A percentile compares a stretch with the other conserved stretches of the same genome.
These are phyloP conservation scores for Mus pahari DNA, from an alignment of 2,113 vertebrate species.

Conservation along the genomic window DNA sequence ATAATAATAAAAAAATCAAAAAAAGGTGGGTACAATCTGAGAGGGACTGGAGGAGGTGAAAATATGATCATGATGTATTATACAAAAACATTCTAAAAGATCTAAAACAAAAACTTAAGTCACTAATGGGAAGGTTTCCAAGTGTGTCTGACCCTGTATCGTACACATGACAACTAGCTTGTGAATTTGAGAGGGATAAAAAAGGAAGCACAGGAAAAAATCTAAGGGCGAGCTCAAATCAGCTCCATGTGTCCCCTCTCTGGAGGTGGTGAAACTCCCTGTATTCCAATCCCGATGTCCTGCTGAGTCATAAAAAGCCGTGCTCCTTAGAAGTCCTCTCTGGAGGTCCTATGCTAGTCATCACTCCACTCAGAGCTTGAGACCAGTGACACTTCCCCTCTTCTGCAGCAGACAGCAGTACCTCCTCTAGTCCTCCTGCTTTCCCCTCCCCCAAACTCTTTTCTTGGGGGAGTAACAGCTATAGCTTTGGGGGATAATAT, in stretches of 20 bases:
- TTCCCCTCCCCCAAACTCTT: background rate
- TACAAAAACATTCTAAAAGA: background rate
- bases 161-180: background rate
- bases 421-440: constrained; percentile 21
- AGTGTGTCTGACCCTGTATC: background rate
- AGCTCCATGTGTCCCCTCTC: background rate
- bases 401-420: constrained; percentile 36
- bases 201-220: background rate
- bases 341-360: constrained; percentile 67
- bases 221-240: constrained; percentile 26
- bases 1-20: too few species aligned
- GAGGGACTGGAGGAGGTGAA: background rate
- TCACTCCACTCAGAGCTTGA: constrained; percentile 43
- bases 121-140: background rate
- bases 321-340: constrained; percentile 52
- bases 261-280: constrained; percentile 54
- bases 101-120: constrained; percentile 30
- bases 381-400: constrained; percentile 50
- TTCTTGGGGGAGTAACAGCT: constrained; percentile 52
- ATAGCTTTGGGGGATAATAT: constrained; percentile 70
- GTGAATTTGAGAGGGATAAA: background rate
- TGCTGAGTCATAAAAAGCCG: constrained; percentile 71
- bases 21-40: background rate
- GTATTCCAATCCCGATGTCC: constrained; percentile 55
- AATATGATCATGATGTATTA: background rate